Conservation (phyloP, 1,140 invertebrate species). For the Bathynomus jamesi region DNA sequence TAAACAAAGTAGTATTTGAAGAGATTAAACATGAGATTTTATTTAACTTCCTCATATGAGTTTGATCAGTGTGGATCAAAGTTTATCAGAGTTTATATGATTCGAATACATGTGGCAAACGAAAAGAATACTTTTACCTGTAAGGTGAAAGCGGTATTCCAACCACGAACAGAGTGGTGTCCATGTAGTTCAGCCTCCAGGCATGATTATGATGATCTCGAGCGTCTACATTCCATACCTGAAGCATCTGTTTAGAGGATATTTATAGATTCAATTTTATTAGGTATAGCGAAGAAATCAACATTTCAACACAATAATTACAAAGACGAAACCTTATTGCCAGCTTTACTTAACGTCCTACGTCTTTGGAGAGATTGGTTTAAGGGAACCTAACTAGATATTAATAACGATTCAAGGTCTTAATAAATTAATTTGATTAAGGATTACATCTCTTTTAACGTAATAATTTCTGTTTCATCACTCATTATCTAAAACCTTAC, state of each 20-base stretch:
- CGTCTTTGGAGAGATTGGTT: too few species aligned
- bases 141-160: conserved; percentile 5
- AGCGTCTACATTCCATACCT: conserved; percentile 5
- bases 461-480: too few species aligned
- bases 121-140: not conserved
- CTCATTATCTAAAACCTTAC: too few species aligned
- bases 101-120: too few species aligned
- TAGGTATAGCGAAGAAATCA: not conserved
- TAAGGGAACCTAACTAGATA: too few species aligned
- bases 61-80: too few species aligned
- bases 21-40: too few species aligned
- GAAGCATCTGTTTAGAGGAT: conserved; percentile 5
- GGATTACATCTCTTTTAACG: too few species aligned
- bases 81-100: too few species aligned
- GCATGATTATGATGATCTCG: conserved; percentile 8
- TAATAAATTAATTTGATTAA: not conserved
- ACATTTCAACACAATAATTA: not conserved
- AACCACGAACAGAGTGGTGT: conserved; percentile 3
- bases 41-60: too few species aligned
- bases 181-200: conserved; percentile 4
- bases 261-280: not conserved
- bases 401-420: not conserved
- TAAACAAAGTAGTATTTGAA: too few species aligned
- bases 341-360: not conserved
- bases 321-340: not conserved